Evolutionary conservation across 1,140 invertebrate species (phyloP), one percentile per base, ranked within the genome.

Genomic region (Drosophila nigromelanica): DNA sequence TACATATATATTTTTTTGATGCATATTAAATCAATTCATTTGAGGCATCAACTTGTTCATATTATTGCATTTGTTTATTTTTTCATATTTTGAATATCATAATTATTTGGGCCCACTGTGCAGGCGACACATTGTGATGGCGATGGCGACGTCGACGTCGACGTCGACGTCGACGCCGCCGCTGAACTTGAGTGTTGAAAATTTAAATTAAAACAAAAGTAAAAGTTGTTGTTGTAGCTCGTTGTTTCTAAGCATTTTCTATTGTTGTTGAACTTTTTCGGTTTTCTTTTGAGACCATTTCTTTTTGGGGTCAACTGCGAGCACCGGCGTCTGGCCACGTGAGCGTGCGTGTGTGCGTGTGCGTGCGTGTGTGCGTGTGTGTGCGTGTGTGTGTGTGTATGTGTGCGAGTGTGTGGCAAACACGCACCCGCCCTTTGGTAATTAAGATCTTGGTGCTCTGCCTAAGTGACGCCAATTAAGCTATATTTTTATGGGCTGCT

Each of bases 401-500:
- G 39, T 37, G 24, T 43, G 30, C 40, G 24, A 40, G 21, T 8
- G 27, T 55, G 52, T 24, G 54, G 56, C 39, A 48, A 8, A 11
- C 12, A 35, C 47, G 55, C 61, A 51, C 37, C 47, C 48, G 51
- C 40, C 50, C 37, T 69, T 62, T 43, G 78, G 83, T 87, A 89
- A 82, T 89, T 82, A 87, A 87, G 83, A 89, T 78, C 63, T 68
- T 78, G 76, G 67, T 62, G 52, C 67, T 45, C 54, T 64, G 69
- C 80, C 73, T 80, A 87, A 87, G 79, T 87, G 83, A 89, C 67
- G 83, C 79, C 83, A 87, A 87, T 87, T 87, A 87, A 89, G 83
- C 70, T 70, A 80, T 70, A 73, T 76, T 87, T 59, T 78, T 56
- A 59, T 78, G 59, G 66, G 14, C 47, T 54, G 58, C 52, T 63